These are phyloP conservation scores for Zoroaster sp. DNA, from an alignment of 53 echinoderm and acorn worm species.

Conservation along the genomic window DNA sequence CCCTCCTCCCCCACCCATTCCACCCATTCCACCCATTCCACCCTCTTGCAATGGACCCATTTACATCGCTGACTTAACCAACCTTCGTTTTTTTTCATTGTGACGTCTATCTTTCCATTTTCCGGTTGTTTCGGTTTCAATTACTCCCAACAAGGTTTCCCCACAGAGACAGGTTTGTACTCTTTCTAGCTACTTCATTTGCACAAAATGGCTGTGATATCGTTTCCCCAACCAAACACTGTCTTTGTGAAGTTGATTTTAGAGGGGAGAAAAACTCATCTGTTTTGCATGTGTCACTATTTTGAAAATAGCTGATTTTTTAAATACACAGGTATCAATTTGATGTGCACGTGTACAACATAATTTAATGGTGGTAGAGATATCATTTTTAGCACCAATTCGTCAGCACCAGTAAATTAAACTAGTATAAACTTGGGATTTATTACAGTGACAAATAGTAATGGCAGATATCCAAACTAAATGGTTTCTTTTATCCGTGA, in stretches of 20 bases:
- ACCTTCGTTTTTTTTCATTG: neutral
- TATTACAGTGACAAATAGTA: no score
- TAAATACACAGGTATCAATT: no score
- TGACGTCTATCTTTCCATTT: neutral
- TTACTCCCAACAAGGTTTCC: conserved; percentile 14
- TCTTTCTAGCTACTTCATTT: neutral
- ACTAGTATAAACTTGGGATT: no score
- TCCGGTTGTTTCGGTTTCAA: neutral
- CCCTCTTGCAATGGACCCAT: neutral
- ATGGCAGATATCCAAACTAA: no score
- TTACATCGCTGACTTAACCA: no score
- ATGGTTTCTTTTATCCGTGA: no score
- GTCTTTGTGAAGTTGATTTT: neutral
- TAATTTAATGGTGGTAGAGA: no score
- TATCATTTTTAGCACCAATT: no score
- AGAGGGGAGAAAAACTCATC: neutral
- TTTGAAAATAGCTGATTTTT: neutral
- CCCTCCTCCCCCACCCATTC: neutral
- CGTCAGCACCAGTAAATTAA: no score
- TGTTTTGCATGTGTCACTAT: neutral
- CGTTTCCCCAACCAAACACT: neutral
- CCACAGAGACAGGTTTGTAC: conserved; percentile 50
- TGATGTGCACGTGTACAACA: no score
- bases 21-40: neutral
- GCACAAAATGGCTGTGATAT: no score